Conservation (phyloP, 2,113 vertebrate genomes). For the Leucoraja erinaceus region DNA sequence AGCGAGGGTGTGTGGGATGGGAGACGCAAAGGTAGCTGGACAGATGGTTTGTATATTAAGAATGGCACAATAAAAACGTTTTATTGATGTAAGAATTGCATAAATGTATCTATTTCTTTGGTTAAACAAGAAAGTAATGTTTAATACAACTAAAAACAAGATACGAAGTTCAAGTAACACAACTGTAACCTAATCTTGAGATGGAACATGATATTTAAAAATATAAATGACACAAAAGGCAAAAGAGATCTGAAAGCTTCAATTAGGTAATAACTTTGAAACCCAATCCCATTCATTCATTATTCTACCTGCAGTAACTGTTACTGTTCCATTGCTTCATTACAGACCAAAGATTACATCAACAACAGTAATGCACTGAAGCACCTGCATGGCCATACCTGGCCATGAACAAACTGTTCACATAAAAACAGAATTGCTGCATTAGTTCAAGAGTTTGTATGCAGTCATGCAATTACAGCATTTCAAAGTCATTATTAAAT, state of each 20-base stretch:
- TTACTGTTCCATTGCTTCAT: constrained; percentile 20
- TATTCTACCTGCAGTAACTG: neutral
- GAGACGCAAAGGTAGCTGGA: neutral
- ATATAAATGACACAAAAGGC: neutral
- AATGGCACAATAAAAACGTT: too few species aligned
- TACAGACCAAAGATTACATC: neutral
- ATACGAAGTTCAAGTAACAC: neutral
- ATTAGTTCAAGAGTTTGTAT: neutral
- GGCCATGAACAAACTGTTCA: too few species aligned
- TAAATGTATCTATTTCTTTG: too few species aligned
- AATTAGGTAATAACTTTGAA: constrained; percentile 29
- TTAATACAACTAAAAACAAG: neutral
- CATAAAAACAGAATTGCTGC: neutral
- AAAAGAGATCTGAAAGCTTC: neutral
- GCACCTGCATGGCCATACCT: neutral
- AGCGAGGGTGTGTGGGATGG: neutral
- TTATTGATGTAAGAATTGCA: too few species aligned
- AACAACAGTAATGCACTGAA: neutral
- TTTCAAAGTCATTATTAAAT: neutral
- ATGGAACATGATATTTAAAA: constrained; percentile 24
- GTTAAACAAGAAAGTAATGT: neutral
- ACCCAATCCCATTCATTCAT: constrained; percentile 21
- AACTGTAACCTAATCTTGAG: neutral
- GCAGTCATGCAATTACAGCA: neutral
- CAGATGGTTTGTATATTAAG: neutral